A percentile compares a stretch with the other conserved stretches of the same genome.
Evolutionary conservation across 2,113 vertebrate genomes (phyloP).

Genomic region (Talpa occidentalis): DNA sequence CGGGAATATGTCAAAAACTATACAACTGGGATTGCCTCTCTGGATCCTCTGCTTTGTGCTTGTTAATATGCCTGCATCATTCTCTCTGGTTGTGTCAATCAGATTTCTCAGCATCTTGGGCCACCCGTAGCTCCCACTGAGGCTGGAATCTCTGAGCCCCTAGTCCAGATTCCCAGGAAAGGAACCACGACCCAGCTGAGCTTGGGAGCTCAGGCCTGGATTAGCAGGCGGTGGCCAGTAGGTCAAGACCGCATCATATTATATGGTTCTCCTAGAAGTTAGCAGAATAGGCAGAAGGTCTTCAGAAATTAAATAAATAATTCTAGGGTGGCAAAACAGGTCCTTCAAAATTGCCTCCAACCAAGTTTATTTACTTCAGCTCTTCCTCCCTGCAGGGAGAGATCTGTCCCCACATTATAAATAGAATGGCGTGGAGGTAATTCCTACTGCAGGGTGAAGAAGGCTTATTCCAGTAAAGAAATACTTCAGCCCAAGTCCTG

Average conservation of each 20-base stretch:
- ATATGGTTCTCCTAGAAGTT: neutral
- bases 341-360: neutral
- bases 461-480: neutral
- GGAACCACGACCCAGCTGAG: neutral
- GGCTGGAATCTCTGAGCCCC: neutral
- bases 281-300: neutral
- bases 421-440: neutral
- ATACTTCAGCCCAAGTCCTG: neutral
- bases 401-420: neutral
- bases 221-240: neutral
- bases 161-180: neutral
- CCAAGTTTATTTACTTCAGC: neutral
- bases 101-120: neutral
- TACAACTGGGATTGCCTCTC: neutral
- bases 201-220: neutral
- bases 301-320: neutral
- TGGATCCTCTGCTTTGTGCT: neutral
- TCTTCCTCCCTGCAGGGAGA: neutral
- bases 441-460: too few species aligned
- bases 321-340: neutral
- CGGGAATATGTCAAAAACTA: neutral
- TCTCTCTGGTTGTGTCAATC: neutral
- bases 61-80: neutral
- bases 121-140: neutral
- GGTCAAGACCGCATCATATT: neutral